phyloP scores from a whole-genome alignment of 2,113 vertebrate genomes.

The Zosterops hypoxanthus region DNA sequence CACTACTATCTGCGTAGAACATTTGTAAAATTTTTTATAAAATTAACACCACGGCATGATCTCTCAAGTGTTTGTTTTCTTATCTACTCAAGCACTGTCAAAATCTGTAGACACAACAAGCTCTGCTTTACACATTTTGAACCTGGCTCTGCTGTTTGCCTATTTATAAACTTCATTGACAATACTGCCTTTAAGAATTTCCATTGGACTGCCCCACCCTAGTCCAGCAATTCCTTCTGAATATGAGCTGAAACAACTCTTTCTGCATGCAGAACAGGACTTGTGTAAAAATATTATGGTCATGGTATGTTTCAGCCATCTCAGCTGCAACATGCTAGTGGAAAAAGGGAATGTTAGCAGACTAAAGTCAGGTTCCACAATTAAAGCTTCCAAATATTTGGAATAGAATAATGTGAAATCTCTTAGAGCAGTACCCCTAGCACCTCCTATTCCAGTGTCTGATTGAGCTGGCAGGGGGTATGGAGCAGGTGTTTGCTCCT shows the following conservation, averaged over 20 bases:
- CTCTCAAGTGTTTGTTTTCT: background rate
- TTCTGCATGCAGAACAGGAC: background rate
- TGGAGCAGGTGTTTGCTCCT: background rate
- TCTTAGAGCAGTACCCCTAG: background rate
- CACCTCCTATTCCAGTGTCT: background rate
- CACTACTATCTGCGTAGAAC: background rate
- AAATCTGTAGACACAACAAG: background rate
- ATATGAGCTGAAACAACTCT: background rate
- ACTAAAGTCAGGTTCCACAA: background rate
- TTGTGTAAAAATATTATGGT: background rate
- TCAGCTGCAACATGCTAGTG: background rate
- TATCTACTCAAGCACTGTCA: background rate
- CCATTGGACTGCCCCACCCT: background rate
- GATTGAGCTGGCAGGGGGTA: background rate
- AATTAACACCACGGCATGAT: background rate
- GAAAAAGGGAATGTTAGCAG: background rate
- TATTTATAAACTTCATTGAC: background rate
- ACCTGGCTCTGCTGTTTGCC: background rate
- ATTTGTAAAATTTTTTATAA: background rate
- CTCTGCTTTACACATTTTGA: background rate
- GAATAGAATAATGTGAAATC: background rate
- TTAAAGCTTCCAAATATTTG: background rate
- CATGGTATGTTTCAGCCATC: background rate
- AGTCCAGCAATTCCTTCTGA: background rate
- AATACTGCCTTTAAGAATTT: background rate